phyloP scores from a whole-genome alignment of 2,797 vertebrate species.

The Crocidura indochinensis region DNA sequence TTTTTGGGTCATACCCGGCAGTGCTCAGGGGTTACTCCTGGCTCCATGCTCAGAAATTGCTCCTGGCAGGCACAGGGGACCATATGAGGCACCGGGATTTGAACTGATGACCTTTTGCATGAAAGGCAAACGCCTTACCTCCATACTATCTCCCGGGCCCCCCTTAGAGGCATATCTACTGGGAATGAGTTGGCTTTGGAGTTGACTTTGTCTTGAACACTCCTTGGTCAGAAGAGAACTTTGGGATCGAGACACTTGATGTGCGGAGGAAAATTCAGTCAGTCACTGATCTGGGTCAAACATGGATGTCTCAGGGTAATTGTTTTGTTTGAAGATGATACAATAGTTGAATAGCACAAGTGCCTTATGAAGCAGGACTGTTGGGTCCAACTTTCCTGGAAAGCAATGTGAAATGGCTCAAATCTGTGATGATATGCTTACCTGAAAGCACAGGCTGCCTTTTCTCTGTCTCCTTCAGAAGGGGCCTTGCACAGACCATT shows the following conservation, averaged over 20 bases:
- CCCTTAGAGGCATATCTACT: not conserved
- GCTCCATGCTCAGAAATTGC: too few relatives aligned
- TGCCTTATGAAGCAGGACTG: not conserved
- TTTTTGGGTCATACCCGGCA: too few relatives aligned
- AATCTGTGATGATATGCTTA: not conserved
- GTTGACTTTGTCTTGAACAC: not conserved
- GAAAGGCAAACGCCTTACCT: too few relatives aligned
- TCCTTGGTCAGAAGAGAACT: not conserved
- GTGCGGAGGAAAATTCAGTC: not conserved
- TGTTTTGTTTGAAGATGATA: constrained; percentile 10
- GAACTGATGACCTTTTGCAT: too few relatives aligned
- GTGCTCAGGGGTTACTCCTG: too few relatives aligned
- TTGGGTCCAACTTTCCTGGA: constrained; percentile 6
- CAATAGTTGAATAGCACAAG: not conserved
- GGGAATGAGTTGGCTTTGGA: not conserved
- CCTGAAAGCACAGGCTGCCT: not conserved
- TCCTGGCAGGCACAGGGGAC: too few relatives aligned
- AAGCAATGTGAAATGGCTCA: constrained; percentile 1
- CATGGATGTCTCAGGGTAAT: not conserved
- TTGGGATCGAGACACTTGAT: not conserved
- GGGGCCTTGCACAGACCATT: not conserved
- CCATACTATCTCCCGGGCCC: too few relatives aligned
- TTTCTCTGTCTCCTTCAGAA: not conserved
- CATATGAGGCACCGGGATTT: too few relatives aligned
- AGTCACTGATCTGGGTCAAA: constrained; percentile 32